These are phyloP conservation scores for Zenarchopterus dispar DNA, from an alignment of 2,797 vertebrate genomes.

Conservation along the genomic window DNA sequence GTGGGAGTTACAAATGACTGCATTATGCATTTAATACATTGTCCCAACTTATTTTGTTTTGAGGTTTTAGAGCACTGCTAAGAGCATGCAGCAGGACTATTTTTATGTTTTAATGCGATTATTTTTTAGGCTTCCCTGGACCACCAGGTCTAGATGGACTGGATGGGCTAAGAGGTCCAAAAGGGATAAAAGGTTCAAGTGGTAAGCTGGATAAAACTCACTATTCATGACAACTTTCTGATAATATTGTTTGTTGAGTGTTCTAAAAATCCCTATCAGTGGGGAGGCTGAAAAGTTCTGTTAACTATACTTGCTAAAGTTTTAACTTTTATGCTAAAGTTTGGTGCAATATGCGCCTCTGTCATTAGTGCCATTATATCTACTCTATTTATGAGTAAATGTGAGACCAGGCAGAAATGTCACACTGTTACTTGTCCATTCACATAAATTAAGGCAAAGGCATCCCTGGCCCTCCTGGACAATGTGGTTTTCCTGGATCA, in stretches of 20 bases:
- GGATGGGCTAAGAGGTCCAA: slow-evolving; percentile 67
- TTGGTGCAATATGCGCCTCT: not conserved
- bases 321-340: not conserved
- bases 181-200: slow-evolving; percentile 59
- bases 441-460: slow-evolving; percentile 33
- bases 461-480: slow-evolving; percentile 52
- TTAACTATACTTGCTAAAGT: not conserved
- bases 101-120: slow-evolving; percentile 15
- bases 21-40: no score
- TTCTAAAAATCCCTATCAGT: not conserved
- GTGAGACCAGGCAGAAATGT: not conserved
- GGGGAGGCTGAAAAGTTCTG: not conserved
- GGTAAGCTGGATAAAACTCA: slow-evolving; percentile 41
- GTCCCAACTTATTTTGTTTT: no score
- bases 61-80: no score
- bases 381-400: not conserved
- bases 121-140: slow-evolving; percentile 53
- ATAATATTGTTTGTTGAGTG: no score
- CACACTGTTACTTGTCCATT: slow-evolving; percentile 3
- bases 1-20: no score
- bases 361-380: not conserved
- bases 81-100: not conserved
- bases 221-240: not conserved
- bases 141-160: slow-evolving; percentile 66
- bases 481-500: slow-evolving; percentile 53